Evolutionary conservation across 2,888 invertebrate species (phyloP).

Genomic region (Spisula solida): DNA sequence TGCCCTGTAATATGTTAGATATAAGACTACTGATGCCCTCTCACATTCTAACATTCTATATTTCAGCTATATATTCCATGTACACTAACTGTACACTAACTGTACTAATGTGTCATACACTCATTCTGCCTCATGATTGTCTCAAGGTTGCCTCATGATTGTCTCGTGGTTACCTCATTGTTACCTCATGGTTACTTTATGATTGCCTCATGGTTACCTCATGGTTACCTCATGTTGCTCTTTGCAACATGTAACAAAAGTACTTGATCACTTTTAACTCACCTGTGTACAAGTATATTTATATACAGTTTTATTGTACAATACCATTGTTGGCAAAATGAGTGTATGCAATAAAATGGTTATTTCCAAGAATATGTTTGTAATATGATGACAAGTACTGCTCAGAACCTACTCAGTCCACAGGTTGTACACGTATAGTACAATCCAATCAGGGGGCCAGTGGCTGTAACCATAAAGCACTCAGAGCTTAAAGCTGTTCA

Average conservation of each 20-base stretch:
- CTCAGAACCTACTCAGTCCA: neutral
- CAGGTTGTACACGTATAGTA: neutral
- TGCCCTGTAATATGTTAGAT: neutral
- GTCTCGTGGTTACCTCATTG: no score
- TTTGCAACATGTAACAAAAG: no score
- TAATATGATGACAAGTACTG: neutral
- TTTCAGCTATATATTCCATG: neutral
- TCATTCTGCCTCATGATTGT: neutral
- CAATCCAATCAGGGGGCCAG: no score
- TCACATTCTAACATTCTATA: neutral
- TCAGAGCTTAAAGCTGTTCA: no score
- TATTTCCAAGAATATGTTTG: slow-evolving; percentile 3
- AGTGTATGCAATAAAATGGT: slow-evolving; percentile 17
- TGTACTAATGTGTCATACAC: slow-evolving; percentile 12
- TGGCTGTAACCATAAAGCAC: no score
- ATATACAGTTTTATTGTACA: no score
- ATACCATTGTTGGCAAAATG: neutral
- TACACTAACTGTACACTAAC: neutral
- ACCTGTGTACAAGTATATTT: no score
- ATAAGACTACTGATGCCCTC: neutral
- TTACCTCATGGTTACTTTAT: no score
- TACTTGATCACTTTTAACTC: no score
- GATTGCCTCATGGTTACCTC: no score
- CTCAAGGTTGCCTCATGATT: no score
- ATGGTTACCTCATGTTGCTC: no score